Base-by-base conservation (phyloP, 2,888 invertebrate species). In the Cyrtodaria siliqua region DNA sequence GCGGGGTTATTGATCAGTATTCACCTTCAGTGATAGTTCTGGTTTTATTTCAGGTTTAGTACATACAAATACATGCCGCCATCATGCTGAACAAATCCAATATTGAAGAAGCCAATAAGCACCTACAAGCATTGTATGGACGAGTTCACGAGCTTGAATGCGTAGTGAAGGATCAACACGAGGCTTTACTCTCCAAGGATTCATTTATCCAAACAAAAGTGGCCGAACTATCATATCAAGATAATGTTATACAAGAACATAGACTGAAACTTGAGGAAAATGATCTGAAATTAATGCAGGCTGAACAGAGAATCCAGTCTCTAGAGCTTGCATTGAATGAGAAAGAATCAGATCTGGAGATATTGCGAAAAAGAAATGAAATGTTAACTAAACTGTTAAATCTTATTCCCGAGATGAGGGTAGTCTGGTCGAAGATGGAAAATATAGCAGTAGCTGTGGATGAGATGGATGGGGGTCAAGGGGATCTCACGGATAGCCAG, bases 61-160 rank as follows among this genome's bases (percentile, higher is more conserved):
- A n/a, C n/a, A n/a, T n/a, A n/a, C n/a, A n/a, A n/a, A n/a, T n/a
- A n/a, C n/a, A n/a, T n/a, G n/a, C n/a, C n/a, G 33, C 12, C 23
- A 80, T 40, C 4, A 90, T 89, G 88, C 77, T 88, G 55, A 86
- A 89, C 23, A 81, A 88, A 69, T 82, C 86, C 4, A 91, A 87
- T 64, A 92, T 92, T 47, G 89, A 92, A 73, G 92, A 92, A 77
- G 92, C 92, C 18, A 92, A 92, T 68, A 88, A 87, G 71, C 92
- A 92, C 71, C 82, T 92, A 27, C 89, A 90, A 63, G 86, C 90
- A 24, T 80, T 92, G 47, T 90, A 92, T 66, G 79, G 86, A 26
- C 84, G 89, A 26, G 89, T 92, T 0, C 73, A 84, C 42, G 91
- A 91, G 68, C 84, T 92, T 29, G 92, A 92, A 83, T 78, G 75